Percentiles rank a stretch among this genome's conserved stretches.
These are phyloP conservation scores for Acrocera orbiculus DNA, from an alignment of 2,888 invertebrate genomes.

Conservation along the genomic window DNA sequence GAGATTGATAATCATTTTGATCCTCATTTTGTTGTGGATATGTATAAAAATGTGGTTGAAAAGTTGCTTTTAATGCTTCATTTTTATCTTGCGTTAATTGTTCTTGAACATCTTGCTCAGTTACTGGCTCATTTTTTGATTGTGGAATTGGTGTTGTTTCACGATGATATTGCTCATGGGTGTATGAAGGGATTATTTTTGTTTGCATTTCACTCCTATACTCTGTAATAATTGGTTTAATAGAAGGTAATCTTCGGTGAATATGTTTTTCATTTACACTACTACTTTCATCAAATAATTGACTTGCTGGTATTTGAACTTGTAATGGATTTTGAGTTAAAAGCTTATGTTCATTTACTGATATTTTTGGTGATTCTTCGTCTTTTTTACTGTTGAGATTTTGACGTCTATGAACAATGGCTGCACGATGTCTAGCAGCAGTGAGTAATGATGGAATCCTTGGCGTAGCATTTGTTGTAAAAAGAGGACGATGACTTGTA, in stretches of 20 bases:
- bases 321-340: constrained; percentile 38
- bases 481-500: constrained; percentile 45
- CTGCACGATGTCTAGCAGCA: constrained; percentile 33
- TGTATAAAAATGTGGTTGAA: constrained; percentile 5
- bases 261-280: constrained; percentile 8
- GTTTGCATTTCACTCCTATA: background rate
- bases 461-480: constrained; percentile 44
- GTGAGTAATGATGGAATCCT: constrained; percentile 36
- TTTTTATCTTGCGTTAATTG: constrained; percentile 8
- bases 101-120: constrained; percentile 9
- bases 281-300: constrained; percentile 9
- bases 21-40: constrained; percentile 25
- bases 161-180: constrained; percentile 17
- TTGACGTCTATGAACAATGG: constrained; percentile 14
- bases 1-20: constrained; percentile 17
- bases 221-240: constrained; percentile 1
- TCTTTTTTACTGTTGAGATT: constrained; percentile 6
- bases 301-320: constrained; percentile 35
- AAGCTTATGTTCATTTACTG: constrained; percentile 34
- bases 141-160: constrained; percentile 15
- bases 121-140: constrained; percentile 4
- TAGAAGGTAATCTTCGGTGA: constrained; percentile 9
- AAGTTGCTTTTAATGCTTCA: constrained; percentile 2
- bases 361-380: constrained; percentile 35
- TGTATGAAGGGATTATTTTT: no score